Evolutionary conservation across 2,888 invertebrate species (phyloP).

Genomic region (Leucophenga montana): DNA sequence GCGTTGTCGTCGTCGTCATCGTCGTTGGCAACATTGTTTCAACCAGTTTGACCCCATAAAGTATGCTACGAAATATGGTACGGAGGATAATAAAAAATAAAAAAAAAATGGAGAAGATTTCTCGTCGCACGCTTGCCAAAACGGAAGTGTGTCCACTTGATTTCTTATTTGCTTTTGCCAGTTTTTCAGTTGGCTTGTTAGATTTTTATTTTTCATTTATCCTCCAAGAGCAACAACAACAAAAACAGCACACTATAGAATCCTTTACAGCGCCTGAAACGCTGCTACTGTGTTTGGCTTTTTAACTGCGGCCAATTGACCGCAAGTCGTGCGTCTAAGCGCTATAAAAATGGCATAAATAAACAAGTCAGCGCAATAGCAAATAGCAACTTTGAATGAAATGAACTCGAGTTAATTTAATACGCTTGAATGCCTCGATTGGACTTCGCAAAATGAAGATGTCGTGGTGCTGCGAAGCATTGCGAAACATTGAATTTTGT

Average conservation of each 20-base stretch:
- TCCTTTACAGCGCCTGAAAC: no score
- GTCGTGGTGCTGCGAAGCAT: no score
- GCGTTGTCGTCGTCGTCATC: background rate
- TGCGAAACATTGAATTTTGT: background rate
- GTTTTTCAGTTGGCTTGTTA: slow-evolving; percentile 21
- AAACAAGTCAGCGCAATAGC: slow-evolving; percentile 6
- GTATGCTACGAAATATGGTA: slow-evolving; percentile 24
- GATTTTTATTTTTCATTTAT: background rate
- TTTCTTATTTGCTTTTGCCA: slow-evolving; percentile 23
- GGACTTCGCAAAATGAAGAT: no score
- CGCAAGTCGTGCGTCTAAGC: slow-evolving; percentile 25
- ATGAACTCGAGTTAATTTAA: slow-evolving; percentile 17
- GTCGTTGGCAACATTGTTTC: slow-evolving; percentile 16
- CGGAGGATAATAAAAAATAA: slow-evolving; percentile 8
- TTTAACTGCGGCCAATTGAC: slow-evolving; percentile 15
- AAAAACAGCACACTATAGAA: background rate
- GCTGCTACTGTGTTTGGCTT: no score
- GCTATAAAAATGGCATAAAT: slow-evolving; percentile 20
- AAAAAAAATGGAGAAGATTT: slow-evolving; percentile 31
- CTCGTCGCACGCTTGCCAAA: slow-evolving; percentile 11
- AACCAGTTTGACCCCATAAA: slow-evolving; percentile 17
- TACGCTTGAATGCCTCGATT: slow-evolving; percentile 18
- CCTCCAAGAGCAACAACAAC: background rate
- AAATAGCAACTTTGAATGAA: slow-evolving; percentile 1
- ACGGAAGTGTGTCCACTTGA: slow-evolving; percentile 28